A percentile compares a stretch with the other conserved stretches of the same genome.
Evolutionary conservation across 2,113 vertebrate genomes (phyloP).

Genomic region (Eubucco bourcierii): DNA sequence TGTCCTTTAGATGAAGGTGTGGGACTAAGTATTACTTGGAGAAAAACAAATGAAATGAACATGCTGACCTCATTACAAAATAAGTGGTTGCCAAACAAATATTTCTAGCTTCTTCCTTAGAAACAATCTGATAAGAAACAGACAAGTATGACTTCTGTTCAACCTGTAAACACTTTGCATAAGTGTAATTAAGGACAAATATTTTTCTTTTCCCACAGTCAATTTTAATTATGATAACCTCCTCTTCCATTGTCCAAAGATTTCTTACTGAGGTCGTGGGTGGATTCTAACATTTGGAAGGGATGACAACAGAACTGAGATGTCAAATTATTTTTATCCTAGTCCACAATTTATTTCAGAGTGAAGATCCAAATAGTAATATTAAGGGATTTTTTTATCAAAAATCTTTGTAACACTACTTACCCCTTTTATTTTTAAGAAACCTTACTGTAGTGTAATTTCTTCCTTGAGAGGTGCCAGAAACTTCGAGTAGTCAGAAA

Average conservation of each 20-base stretch:
- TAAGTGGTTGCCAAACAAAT: constrained; percentile 63
- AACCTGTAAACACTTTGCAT: constrained; percentile 55
- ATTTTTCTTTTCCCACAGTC: neutral
- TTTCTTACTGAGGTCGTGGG: neutral
- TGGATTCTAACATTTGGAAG: neutral
- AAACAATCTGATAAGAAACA: constrained; percentile 60
- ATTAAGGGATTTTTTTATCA: neutral
- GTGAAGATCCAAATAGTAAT: neutral
- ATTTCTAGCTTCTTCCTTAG: constrained; percentile 56
- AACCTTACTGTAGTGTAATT: neutral
- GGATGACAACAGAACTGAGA: neutral
- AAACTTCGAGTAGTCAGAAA: neutral
- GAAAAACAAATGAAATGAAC: constrained; percentile 55
- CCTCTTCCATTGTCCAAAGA: neutral
- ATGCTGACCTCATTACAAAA: constrained; percentile 63
- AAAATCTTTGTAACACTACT: neutral
- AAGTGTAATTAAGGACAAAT: constrained; percentile 25
- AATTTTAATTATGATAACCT: neutral
- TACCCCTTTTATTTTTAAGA: neutral
- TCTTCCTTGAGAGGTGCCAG: neutral
- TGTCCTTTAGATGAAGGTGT: constrained; percentile 40
- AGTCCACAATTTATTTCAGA: neutral
- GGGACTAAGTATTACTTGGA: constrained; percentile 16
- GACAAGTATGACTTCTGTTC: constrained; percentile 11
- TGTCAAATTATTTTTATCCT: neutral